phyloP scores from a whole-genome alignment of 1,140 invertebrate genomes.

The Yoshiicerus persimilis region DNA sequence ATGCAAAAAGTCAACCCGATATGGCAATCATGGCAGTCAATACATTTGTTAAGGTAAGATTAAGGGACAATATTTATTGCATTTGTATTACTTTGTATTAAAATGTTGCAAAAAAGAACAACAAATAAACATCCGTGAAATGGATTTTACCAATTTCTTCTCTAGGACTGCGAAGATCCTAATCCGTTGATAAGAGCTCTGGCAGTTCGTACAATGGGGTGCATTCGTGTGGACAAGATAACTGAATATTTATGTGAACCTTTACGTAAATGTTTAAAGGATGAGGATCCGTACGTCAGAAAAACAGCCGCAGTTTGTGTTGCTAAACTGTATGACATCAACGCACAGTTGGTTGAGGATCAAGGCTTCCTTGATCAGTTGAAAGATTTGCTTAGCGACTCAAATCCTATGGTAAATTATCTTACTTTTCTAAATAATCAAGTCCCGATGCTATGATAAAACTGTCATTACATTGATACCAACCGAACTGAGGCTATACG shows the following conservation, averaged over 20 bases:
- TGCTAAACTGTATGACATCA: conserved; percentile 98
- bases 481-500: too few species aligned
- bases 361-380: conserved; percentile 97
- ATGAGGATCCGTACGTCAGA: conserved; percentile 98
- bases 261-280: conserved; percentile 94
- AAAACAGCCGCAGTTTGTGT: conserved; percentile 99
- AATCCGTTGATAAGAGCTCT: conserved; percentile 98
- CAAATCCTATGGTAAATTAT: conserved; percentile 93
- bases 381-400: conserved; percentile 95
- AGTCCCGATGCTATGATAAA: too few species aligned
- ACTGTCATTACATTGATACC: too few species aligned
- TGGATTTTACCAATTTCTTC: too few species aligned
- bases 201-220: conserved; percentile 99
- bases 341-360: conserved; percentile 94
- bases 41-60: conserved; percentile 95
- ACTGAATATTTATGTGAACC: conserved; percentile 99
- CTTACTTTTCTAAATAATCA: not conserved
- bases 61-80: not conserved
- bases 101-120: too few species aligned
- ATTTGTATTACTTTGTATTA: too few species aligned
- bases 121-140: too few species aligned
- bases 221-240: conserved; percentile 99
- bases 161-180: conserved; percentile 97
- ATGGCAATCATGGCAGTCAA: conserved; percentile 99
- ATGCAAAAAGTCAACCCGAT: conserved; percentile 99